Evolutionary conservation across 2,888 invertebrate genomes (phyloP).

Genomic region (Habrosyne pyritoides): DNA sequence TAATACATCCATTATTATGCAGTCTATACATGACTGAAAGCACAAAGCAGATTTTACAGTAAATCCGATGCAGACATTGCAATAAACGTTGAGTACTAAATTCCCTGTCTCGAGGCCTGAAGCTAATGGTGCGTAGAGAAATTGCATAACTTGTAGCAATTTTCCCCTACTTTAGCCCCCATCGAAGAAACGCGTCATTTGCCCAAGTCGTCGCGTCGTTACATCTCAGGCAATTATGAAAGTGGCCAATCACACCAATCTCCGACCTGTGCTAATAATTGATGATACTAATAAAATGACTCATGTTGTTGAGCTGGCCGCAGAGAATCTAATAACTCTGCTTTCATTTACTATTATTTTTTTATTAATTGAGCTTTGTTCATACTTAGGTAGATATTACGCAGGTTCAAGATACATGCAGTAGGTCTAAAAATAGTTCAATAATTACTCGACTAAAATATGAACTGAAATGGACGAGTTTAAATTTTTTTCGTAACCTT

Average conservation of each 20-base stretch:
- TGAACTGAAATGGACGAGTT: no score
- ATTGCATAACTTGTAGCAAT: conserved; percentile 78
- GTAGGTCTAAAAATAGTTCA: no score
- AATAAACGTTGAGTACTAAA: conserved; percentile 63
- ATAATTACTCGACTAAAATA: no score
- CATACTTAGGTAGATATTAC: no score
- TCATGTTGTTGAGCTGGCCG: neutral
- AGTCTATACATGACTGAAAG: neutral
- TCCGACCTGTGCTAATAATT: conserved; percentile 44
- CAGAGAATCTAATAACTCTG: neutral
- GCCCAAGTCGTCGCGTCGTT: conserved; percentile 56
- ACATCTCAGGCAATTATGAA: conserved; percentile 55
- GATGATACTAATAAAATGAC: conserved; percentile 15
- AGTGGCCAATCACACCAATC: conserved; percentile 55
- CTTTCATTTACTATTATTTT: no score
- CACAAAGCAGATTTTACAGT: conserved; percentile 20
- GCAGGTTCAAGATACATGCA: no score
- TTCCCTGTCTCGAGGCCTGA: conserved; percentile 54
- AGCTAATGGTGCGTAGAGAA: conserved; percentile 71
- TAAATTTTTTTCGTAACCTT: no score
- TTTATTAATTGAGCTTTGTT: no score
- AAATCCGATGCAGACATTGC: conserved; percentile 60
- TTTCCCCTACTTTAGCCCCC: conserved; percentile 63
- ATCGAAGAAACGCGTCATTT: conserved; percentile 67
- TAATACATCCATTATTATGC: neutral